These are phyloP conservation scores for Stenodema calcarata DNA, from an alignment of 2,888 invertebrate genomes.

Conservation along the genomic window DNA sequence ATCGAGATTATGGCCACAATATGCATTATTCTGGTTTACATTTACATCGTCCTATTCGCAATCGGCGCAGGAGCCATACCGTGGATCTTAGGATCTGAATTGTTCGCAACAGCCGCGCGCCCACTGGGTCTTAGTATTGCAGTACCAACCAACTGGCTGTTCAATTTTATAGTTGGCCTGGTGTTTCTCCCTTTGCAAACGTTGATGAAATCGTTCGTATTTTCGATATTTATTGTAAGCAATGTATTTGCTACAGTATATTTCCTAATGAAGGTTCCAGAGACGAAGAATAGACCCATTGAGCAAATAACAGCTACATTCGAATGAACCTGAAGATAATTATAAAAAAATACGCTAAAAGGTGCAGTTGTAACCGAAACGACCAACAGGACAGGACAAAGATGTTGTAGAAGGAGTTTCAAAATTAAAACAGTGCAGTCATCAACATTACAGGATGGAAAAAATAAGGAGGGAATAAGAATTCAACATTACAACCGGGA, in stretches of 20 bases:
- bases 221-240: slow-evolving; percentile 43
- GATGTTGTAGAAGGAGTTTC: too few relatives aligned
- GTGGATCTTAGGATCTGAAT: slow-evolving; percentile 89
- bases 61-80: slow-evolving; percentile 94
- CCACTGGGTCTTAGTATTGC: slow-evolving; percentile 87
- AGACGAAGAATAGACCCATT: slow-evolving; percentile 84
- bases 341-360: too few relatives aligned
- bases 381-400: too few relatives aligned
- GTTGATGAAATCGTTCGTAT: slow-evolving; percentile 39
- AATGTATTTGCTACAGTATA: slow-evolving; percentile 65
- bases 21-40: slow-evolving; percentile 76
- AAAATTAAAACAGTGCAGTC: too few relatives aligned
- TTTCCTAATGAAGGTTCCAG: slow-evolving; percentile 82
- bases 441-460: too few relatives aligned
- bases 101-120: slow-evolving; percentile 82
- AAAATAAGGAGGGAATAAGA: too few relatives aligned
- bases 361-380: too few relatives aligned
- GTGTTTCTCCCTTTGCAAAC: slow-evolving; percentile 70
- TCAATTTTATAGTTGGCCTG: slow-evolving; percentile 81
- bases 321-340: neutral
- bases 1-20: slow-evolving; percentile 72
- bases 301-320: slow-evolving; percentile 87
- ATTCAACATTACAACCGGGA: too few relatives aligned
- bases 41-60: slow-evolving; percentile 87
- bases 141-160: slow-evolving; percentile 85